A percentile compares a stretch with the other conserved stretches of the same genome.
Conservation (phyloP, 2,113 vertebrate species). For the Plestiodon gilberti region DNA sequence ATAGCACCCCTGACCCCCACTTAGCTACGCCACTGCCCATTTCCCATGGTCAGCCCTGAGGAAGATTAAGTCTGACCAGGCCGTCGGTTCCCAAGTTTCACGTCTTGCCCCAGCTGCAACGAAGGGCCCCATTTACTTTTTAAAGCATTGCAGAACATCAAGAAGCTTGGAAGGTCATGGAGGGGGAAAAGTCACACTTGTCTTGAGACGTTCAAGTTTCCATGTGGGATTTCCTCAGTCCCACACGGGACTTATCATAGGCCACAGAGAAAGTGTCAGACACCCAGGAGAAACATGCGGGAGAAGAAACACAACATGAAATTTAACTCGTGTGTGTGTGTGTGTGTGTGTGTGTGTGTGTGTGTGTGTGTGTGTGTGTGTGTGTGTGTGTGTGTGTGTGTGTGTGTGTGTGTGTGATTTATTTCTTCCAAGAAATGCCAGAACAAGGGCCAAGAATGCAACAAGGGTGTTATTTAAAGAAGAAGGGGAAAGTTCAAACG, state of each 20-base stretch:
- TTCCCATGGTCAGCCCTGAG: too few relatives aligned
- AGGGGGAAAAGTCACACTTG: not conserved
- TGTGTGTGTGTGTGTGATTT: not conserved
- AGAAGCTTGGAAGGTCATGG: too few relatives aligned
- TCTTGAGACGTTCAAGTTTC: too few relatives aligned
- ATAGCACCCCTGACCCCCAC: too few relatives aligned
- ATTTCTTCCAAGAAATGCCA: not conserved
- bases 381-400: not conserved
- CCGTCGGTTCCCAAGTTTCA: too few relatives aligned
- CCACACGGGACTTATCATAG: not conserved
- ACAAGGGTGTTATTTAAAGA: not conserved
- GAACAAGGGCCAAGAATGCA: not conserved
- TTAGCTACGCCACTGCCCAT: too few relatives aligned
- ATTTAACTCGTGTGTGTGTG: not conserved
- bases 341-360: not conserved
- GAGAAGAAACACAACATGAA: not conserved
- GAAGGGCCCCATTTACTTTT: too few relatives aligned
- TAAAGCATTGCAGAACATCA: too few relatives aligned
- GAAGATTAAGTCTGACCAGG: too few relatives aligned
- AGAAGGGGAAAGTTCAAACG: fast-evolving
- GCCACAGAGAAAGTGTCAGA: not conserved
- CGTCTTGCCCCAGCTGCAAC: too few relatives aligned
- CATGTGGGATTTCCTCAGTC: not conserved
- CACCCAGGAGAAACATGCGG: not conserved
- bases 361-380: not conserved